These are phyloP conservation scores for Esox niger DNA, from an alignment of 2,113 vertebrate genomes.

Conservation along the genomic window DNA sequence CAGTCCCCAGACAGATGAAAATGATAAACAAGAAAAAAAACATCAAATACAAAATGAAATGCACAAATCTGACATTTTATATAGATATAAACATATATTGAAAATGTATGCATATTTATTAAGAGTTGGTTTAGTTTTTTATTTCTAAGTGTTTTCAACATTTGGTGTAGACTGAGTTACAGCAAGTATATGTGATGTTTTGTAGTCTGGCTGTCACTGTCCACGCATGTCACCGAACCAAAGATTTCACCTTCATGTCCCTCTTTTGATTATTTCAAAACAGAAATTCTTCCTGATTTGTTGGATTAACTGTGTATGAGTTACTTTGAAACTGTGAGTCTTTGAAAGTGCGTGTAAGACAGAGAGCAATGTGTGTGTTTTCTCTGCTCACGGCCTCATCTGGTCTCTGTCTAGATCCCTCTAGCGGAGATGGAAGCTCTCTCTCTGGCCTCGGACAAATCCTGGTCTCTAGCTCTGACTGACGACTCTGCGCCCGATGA, in stretches of 20 bases:
- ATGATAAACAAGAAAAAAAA: too few relatives aligned
- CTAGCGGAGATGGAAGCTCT: slow-evolving; percentile 99
- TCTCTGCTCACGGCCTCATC: slow-evolving; percentile 83
- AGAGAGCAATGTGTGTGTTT: slow-evolving; percentile 69
- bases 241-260: too few relatives aligned
- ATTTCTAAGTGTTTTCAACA: too few relatives aligned
- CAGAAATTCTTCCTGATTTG: not conserved
- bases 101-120: too few relatives aligned
- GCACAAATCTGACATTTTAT: too few relatives aligned
- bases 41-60: too few relatives aligned
- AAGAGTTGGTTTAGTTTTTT: too few relatives aligned
- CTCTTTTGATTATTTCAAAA: not conserved
- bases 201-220: too few relatives aligned
- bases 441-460: slow-evolving; percentile 98
- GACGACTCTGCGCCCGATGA: slow-evolving; percentile 95
- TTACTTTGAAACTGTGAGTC: too few relatives aligned
- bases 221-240: too few relatives aligned
- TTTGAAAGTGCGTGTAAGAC: slow-evolving; percentile 14
- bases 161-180: not conserved
- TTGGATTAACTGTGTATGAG: slow-evolving; percentile 20
- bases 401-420: slow-evolving; percentile 97
- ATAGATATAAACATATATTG: too few relatives aligned
- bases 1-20: too few relatives aligned
- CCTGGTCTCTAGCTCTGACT: slow-evolving; percentile 97
- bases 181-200: not conserved